A percentile compares a stretch with the other conserved stretches of the same genome.
phyloP scores from a whole-genome alignment of 2,797 vertebrate genomes.

The Coendou prehensilis region DNA sequence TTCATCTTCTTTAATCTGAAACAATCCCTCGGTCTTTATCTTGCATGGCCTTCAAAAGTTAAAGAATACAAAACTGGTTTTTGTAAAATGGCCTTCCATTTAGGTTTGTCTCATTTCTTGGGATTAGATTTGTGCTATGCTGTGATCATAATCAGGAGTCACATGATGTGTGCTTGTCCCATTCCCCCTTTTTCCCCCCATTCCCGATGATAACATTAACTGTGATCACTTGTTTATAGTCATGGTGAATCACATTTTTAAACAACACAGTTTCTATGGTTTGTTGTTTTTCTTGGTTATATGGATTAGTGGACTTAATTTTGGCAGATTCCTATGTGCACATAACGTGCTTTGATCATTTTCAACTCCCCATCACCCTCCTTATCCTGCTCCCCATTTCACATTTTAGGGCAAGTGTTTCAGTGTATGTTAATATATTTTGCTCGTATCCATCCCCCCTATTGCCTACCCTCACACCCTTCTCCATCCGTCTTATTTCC shows the following conservation, averaged over 20 bases:
- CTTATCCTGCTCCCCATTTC: background rate
- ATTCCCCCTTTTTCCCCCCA: background rate
- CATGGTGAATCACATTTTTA: background rate
- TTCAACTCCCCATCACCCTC: background rate
- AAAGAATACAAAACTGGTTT: background rate
- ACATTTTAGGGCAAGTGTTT: background rate
- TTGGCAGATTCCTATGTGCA: background rate
- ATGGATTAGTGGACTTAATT: background rate
- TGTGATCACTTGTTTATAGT: background rate
- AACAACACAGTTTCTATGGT: constrained; percentile 25
- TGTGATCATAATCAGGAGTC: background rate
- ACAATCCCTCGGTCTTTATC: background rate
- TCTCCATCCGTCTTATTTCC: background rate
- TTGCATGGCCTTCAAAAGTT: background rate
- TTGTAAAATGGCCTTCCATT: background rate
- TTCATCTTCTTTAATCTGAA: background rate
- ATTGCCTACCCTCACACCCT: background rate
- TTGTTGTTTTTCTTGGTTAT: constrained; percentile 30
- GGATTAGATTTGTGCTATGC: background rate
- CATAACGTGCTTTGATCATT: background rate
- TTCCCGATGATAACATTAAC: background rate
- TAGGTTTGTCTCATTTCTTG: background rate
- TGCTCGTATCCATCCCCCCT: background rate
- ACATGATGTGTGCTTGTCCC: background rate
- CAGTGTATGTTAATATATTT: background rate